These are phyloP conservation scores for Drosophila mimetica DNA, from an alignment of 2,888 invertebrate genomes.

Conservation along the genomic window DNA sequence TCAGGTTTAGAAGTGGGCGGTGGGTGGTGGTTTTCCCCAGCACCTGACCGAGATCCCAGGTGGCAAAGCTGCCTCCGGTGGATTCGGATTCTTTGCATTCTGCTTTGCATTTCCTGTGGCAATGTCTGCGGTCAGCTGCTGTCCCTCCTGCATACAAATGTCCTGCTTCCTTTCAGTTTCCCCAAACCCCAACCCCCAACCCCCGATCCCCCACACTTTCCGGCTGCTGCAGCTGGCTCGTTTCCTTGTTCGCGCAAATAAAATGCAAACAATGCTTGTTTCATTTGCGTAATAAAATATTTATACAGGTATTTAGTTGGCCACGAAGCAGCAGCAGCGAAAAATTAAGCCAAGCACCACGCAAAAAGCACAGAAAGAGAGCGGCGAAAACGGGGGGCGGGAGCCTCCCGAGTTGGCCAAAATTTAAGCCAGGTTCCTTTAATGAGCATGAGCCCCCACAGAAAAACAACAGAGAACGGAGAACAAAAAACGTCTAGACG, in stretches of 20 bases:
- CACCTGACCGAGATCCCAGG: constrained; percentile 13
- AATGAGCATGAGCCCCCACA: constrained; percentile 14
- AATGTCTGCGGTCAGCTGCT: constrained; percentile 39
- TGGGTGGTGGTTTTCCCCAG: neutral
- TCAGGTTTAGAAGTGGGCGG: constrained; percentile 3
- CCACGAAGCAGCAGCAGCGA: constrained; percentile 44
- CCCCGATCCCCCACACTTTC: constrained; percentile 30
- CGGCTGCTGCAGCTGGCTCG: constrained; percentile 55
- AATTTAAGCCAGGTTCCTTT: constrained; percentile 22
- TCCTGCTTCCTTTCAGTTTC: constrained; percentile 10
- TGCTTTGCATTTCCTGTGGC: constrained; percentile 55
- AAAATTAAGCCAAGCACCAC: constrained; percentile 39
- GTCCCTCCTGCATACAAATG: constrained; percentile 38
- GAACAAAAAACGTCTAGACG: constrained; percentile 70
- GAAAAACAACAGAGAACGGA: constrained; percentile 7
- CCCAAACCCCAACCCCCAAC: too few relatives aligned
- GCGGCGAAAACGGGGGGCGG: neutral
- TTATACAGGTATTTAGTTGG: constrained; percentile 77
- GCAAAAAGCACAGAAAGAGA: neutral
- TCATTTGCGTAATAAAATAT: constrained; percentile 78
- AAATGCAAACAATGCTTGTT: constrained; percentile 78
- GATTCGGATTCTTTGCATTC: constrained; percentile 51
- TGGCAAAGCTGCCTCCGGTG: constrained; percentile 24
- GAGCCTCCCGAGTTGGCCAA: constrained; percentile 1
- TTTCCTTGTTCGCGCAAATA: constrained; percentile 57